These are phyloP conservation scores for Lymantria monacha DNA, from an alignment of 2,888 invertebrate genomes.

Conservation along the genomic window DNA sequence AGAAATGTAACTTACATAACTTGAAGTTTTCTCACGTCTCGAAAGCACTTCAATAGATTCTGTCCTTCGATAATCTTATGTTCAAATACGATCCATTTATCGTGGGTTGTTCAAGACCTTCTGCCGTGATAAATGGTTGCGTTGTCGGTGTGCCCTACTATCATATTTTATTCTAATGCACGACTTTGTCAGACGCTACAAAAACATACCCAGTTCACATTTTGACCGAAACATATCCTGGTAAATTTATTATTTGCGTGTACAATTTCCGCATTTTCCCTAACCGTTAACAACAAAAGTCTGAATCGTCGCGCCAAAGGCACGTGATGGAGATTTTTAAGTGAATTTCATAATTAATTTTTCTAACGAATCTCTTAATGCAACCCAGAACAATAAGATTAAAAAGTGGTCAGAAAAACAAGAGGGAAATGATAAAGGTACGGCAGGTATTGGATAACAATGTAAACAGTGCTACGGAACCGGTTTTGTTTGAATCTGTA, in stretches of 20 bases:
- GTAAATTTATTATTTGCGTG: neutral
- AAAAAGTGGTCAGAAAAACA: conserved; percentile 41
- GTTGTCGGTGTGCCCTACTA: conserved; percentile 20
- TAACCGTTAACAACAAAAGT: conserved; percentile 10
- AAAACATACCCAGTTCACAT: conserved; percentile 2
- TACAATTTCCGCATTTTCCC: conserved; percentile 1
- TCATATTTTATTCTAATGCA: conserved; percentile 37
- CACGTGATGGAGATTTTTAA: conserved; percentile 29
- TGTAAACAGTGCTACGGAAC: conserved; percentile 12
- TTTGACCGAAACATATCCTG: neutral
- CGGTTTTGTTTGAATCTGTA: conserved; percentile 16
- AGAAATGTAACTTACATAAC: too few relatives aligned
- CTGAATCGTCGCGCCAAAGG: conserved; percentile 14
- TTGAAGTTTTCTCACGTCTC: conserved; percentile 3
- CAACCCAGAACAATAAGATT: conserved; percentile 37
- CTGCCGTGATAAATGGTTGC: conserved; percentile 36
- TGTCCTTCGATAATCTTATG: conserved; percentile 38
- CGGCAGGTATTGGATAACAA: conserved; percentile 28
- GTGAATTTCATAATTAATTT: conserved; percentile 38
- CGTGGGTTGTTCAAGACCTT: conserved; percentile 35
- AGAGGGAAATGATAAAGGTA: conserved; percentile 34
- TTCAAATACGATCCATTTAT: conserved; percentile 43
- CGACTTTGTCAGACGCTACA: conserved; percentile 20
- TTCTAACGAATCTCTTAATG: conserved; percentile 40
- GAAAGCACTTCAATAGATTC: conserved; percentile 22